Percentiles rank a stretch among this genome's conserved stretches.
phyloP scores from a whole-genome alignment of 92 coral and sea anemone genomes.

The Montipora capitata region DNA sequence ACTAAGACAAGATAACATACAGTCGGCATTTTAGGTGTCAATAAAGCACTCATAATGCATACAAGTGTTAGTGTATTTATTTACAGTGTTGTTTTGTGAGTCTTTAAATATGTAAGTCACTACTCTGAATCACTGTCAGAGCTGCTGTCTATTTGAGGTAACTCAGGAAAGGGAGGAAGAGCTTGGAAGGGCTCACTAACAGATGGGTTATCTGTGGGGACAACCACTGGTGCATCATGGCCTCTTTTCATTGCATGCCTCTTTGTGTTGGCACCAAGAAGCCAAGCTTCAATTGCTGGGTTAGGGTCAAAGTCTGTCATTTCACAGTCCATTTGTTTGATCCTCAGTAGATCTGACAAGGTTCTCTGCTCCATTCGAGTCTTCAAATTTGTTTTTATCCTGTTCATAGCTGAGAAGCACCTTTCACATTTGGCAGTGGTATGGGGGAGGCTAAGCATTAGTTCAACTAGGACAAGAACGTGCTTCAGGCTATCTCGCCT shows the following conservation, averaged over 20 bases:
- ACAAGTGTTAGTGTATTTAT: conserved; percentile 4
- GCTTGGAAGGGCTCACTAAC: conserved; percentile 28
- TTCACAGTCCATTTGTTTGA: conserved; percentile 35
- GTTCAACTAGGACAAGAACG: conserved; percentile 37
- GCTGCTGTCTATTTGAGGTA: conserved; percentile 35
- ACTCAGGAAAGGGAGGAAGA: conserved; percentile 28
- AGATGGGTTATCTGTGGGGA: conserved; percentile 19
- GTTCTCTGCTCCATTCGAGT: conserved; percentile 37
- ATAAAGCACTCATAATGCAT: conserved; percentile 10
- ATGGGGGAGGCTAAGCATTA: conserved; percentile 30
- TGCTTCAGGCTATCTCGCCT: conserved; percentile 49
- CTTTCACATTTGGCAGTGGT: conserved; percentile 46
- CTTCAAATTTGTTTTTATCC: conserved; percentile 38
- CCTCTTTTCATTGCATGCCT: conserved; percentile 33
- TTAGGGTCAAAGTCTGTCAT: conserved; percentile 38
- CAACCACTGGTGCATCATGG: conserved; percentile 43
- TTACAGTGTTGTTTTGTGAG: conserved; percentile 1
- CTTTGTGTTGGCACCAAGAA: conserved; percentile 42
- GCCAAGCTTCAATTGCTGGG: conserved; percentile 40
- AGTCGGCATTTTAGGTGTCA: conserved; percentile 10
- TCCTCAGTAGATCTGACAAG: conserved; percentile 44
- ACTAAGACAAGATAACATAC: background rate
- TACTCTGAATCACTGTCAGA: conserved; percentile 48
- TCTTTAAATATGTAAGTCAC: conserved; percentile 13
- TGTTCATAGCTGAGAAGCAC: conserved; percentile 34